Base-by-base conservation (phyloP, 2,888 invertebrate genomes). In the Andrena haemorrhoa region DNA sequence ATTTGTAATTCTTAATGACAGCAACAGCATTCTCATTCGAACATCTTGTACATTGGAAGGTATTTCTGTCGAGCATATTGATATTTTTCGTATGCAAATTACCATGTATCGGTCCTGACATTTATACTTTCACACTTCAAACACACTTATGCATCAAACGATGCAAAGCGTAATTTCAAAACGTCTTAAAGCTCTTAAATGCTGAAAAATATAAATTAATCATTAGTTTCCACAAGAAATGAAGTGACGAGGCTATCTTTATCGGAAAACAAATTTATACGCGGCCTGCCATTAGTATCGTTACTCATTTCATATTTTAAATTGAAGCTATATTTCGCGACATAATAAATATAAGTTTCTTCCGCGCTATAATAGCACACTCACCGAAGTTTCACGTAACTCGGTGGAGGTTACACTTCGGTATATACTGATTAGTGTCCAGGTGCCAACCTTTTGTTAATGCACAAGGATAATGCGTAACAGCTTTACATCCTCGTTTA, bases 381-480 rank as follows among this genome's bases (percentile, higher is more conserved):
- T 90, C 86, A 87, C 89, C 88, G 76, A 84, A 85, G 82, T 92
- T 91, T 93, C 92, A 93, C 90, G 91, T 93, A 87, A 93, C 90
- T 87, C 92, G 91, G 86, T 93, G 93, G 78, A 92, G 86, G 75
- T 92, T 93, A 85, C 93, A 94, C 87, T 93, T 93, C 77, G 93
- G 93, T 89, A 93, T 93, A 85, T 92, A 93, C 79, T 93, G 92
- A 84, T 89, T 91, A 41, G 89, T 90, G 85, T 93, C 92, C 70
- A 93, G 89, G 31, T 92, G 90, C 94, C 94, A 94, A 76, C 93
- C 93, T 82, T 92, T 91, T 49, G 93, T 92, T 58, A 94, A 74
- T 12, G 94, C 94, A 86, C 94, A 94, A 23, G 94, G 94, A 88
- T 94, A 94, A 90, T 94, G 94, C 51, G 92, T 91, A 47, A 93